Evolutionary conservation across 1,140 invertebrate species (phyloP), one percentile per base, ranked within the genome.

Genomic region (Drosophila chauvacae): DNA sequence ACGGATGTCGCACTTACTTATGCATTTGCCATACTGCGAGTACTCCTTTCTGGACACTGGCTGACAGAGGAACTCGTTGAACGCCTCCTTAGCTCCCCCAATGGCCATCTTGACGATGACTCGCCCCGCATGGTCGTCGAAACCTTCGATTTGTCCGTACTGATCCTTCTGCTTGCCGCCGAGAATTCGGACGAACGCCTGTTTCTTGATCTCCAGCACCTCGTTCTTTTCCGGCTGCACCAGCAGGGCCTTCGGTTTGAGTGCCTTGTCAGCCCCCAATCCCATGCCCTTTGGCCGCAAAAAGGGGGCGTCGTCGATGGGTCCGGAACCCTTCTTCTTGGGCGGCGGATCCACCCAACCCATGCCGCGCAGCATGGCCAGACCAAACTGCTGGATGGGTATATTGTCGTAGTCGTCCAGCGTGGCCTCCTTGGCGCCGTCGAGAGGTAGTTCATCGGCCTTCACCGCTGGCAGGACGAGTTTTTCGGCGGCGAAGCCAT

Each of bases 321-420:
- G 92, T 94, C 94, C 92, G 93, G 94, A 57, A 94, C 96, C 90
- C 95, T 96, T 78, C 94, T 96, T 94, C 95, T 95, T 35, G 0
- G 83, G 80, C 93, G 95, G 73, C 16, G 91, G 90, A 55, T 92
- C 92, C 4, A 77, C 95, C 97, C 97, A 99, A 1, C 98, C 98
- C 98, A 99, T 99, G 39, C 98, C 98, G 81, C 97, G 93, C 16
- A 99, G 93, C 96, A 99, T 96, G 7, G 98, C 98, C 81, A 97
- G 75, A 9, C 98, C 98, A 96, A 96, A 99, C 50, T 96, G 94
- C 91, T 95, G 94, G 50, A 99, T 95, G 3, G 98, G 98, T 55
- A 98, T 95, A 78, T 95, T 94, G 85, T 98, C 97, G 94, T 99
- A 99, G 93, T 99, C 97, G 74, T 97, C 96, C 37, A 97, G 88